Percentiles rank a stretch among this genome's conserved stretches.
These are phyloP conservation scores for Antigone vipio DNA, from an alignment of 2,113 vertebrate species.

Conservation along the genomic window DNA sequence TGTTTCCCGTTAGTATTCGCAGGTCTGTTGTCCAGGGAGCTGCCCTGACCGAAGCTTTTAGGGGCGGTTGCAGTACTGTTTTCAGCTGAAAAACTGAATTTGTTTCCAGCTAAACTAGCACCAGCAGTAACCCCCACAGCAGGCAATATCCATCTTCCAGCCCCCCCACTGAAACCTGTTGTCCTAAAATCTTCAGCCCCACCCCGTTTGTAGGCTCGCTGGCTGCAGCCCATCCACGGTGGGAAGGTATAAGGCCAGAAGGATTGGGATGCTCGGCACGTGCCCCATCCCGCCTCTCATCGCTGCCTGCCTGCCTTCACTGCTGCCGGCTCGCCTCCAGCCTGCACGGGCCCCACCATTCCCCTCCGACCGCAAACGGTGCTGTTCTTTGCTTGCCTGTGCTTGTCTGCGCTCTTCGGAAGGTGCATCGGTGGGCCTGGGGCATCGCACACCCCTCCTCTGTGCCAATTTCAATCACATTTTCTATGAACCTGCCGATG, in stretches of 20 bases:
- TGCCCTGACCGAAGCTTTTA: not conserved
- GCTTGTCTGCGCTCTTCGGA: not conserved
- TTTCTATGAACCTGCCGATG: not conserved
- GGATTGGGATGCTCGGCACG: accelerated
- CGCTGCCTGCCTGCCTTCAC: not conserved
- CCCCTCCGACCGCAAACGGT: accelerated
- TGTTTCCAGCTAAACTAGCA: not conserved
- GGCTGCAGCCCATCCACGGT: accelerated
- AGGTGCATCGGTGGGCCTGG: not conserved
- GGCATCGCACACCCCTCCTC: not conserved
- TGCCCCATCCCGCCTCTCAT: not conserved
- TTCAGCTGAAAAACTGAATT: not conserved
- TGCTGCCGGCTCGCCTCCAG: accelerated
- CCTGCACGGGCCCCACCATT: accelerated
- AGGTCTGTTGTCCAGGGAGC: not conserved
- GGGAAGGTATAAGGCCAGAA: not conserved
- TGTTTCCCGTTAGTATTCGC: not conserved
- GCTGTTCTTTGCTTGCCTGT: not conserved
- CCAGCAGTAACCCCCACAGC: too few species aligned
- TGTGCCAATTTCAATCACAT: not conserved
- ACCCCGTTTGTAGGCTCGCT: accelerated
- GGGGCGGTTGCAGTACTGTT: too few species aligned
- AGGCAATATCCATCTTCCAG: not conserved
- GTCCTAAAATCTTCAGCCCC: not conserved
- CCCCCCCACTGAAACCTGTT: not conserved